phyloP scores from a whole-genome alignment of 64 coral and sea anemone genomes.

The Platygyra sinensis region DNA sequence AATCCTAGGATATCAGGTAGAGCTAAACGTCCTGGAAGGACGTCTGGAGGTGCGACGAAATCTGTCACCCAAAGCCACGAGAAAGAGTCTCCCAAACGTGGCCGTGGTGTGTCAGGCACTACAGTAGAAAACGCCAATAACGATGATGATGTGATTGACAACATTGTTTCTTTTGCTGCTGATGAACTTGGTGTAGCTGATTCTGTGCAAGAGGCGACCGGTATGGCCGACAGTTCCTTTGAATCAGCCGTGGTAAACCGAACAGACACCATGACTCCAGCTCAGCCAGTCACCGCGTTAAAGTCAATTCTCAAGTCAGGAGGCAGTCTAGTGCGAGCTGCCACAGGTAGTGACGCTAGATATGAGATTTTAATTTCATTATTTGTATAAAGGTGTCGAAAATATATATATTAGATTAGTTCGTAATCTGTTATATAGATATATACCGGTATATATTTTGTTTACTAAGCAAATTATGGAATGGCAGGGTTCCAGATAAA shows the following conservation, averaged over 20 bases:
- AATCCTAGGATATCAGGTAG: background rate
- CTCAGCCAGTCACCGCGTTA: conserved; percentile 3
- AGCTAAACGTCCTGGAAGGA: background rate
- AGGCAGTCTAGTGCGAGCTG: background rate
- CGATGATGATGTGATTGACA: background rate
- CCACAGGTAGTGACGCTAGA: conserved; percentile 14
- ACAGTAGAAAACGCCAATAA: background rate
- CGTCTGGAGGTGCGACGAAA: background rate
- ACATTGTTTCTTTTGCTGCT: background rate
- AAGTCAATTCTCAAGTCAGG: conserved; percentile 91
- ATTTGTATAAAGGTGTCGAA: no score
- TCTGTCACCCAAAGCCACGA: background rate
- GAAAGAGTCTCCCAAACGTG: no score
- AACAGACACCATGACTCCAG: conserved; percentile 4
- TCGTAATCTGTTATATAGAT: no score
- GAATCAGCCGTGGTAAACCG: background rate
- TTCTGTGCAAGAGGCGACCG: background rate
- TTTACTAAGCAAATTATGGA: no score
- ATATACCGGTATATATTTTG: no score
- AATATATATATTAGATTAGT: no score
- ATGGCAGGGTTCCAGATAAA: no score
- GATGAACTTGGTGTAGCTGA: conserved; percentile 3
- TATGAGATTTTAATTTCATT: background rate
- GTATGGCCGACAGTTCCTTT: background rate
- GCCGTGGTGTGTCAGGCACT: no score